phyloP scores from a whole-genome alignment of 2,797 vertebrate species.

The Sternotherus odoratus region DNA sequence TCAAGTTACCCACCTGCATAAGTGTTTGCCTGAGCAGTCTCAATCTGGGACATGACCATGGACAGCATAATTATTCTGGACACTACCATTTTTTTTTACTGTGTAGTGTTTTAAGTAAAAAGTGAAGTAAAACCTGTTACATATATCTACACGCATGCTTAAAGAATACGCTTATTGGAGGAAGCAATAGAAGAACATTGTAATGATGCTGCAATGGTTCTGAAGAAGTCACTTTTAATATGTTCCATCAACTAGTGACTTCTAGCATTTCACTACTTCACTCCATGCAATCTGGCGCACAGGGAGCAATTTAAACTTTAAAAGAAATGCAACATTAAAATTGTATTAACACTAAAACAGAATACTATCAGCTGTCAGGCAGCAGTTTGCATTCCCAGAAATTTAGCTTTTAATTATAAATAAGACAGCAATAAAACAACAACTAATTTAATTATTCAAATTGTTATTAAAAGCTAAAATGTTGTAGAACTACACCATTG shows the following conservation, averaged over 20 bases:
- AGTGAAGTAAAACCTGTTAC: background rate
- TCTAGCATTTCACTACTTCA: conserved; percentile 33
- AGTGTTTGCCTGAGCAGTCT: background rate
- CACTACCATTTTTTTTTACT: background rate
- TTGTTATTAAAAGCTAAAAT: conserved; percentile 1
- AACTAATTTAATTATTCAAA: conserved; percentile 40
- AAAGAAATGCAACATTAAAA: conserved; percentile 41
- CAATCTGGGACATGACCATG: background rate
- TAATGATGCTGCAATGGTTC: background rate
- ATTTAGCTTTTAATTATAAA: conserved; percentile 48
- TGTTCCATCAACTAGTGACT: conserved; percentile 37
- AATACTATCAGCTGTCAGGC: conserved; percentile 21
- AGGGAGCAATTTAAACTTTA: conserved; percentile 55
- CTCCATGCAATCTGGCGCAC: conserved; percentile 21
- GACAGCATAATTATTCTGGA: background rate
- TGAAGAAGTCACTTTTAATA: background rate
- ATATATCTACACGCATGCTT: accelerated
- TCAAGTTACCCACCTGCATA: background rate
- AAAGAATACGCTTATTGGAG: background rate
- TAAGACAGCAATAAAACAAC: conserved; percentile 12
- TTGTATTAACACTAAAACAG: conserved; percentile 25
- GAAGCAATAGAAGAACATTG: background rate
- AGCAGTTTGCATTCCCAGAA: conserved; percentile 22
- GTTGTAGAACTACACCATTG: background rate
- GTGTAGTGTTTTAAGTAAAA: background rate